Conservation (phyloP, 2,113 vertebrate species). For the Ailurus styani region DNA sequence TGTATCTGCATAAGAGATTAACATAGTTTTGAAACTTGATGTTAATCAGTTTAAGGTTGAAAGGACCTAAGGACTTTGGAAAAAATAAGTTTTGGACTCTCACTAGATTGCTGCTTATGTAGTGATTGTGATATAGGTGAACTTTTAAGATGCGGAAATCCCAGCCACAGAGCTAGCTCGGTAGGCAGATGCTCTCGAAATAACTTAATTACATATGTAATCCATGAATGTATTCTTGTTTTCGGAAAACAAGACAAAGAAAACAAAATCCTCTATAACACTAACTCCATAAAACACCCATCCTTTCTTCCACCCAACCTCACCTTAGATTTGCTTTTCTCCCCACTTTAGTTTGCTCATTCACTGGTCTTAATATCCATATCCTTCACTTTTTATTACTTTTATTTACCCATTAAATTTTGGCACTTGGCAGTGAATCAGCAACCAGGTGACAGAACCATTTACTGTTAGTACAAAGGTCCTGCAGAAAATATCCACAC, state of each 20-base stretch:
- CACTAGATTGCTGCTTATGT: background rate
- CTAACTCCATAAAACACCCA: background rate
- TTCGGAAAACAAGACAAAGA: background rate
- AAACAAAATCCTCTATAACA: background rate
- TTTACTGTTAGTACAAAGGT: constrained; percentile 29
- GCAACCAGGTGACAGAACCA: constrained; percentile 4
- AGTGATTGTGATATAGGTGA: background rate
- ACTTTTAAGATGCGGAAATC: background rate
- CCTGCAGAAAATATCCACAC: background rate
- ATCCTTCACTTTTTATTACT: constrained; percentile 31
- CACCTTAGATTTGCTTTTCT: background rate
- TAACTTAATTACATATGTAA: background rate
- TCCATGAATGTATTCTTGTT: background rate
- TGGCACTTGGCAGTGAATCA: constrained; percentile 37
- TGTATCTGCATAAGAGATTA: background rate
- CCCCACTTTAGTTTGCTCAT: background rate
- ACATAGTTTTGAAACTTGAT: background rate
- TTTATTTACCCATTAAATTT: constrained; percentile 31
- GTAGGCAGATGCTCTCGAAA: background rate
- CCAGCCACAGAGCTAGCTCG: background rate
- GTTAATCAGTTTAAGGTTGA: background rate
- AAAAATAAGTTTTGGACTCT: background rate
- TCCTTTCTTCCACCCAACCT: background rate
- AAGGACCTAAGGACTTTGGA: background rate
- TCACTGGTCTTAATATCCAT: background rate